Percentiles rank a stretch among this genome's conserved stretches.
Evolutionary conservation across 2,888 invertebrate genomes (phyloP).

Genomic region (Brassicogethes aeneus): DNA sequence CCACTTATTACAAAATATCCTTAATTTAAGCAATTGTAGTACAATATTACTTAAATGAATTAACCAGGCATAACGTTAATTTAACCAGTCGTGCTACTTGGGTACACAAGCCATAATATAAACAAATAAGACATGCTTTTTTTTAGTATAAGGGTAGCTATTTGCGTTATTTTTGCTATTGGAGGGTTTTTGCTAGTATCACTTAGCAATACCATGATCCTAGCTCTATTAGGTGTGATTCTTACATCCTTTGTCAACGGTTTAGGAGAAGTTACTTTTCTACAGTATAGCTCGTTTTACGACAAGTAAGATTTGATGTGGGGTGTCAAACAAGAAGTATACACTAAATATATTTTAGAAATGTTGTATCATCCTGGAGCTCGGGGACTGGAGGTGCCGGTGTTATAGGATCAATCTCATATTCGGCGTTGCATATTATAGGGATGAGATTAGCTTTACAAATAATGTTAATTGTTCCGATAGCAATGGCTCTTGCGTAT

Average conservation of each 20-base stretch:
- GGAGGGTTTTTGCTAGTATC: constrained; percentile 60
- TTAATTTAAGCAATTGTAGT: too few relatives aligned
- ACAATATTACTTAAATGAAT: too few relatives aligned
- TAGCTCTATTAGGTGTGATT: constrained; percentile 61
- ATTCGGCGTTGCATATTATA: constrained; percentile 56
- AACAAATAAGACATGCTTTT: too few relatives aligned
- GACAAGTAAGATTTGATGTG: constrained; percentile 48
- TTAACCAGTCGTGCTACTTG: too few relatives aligned
- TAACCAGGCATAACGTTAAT: too few relatives aligned
- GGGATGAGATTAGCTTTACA: constrained; percentile 55
- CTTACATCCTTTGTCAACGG: constrained; percentile 67
- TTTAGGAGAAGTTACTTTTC: constrained; percentile 69
- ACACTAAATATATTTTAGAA: too few relatives aligned
- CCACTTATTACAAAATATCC: too few relatives aligned
- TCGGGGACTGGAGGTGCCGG: constrained; percentile 83
- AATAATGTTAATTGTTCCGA: constrained; percentile 62
- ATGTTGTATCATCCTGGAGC: constrained; percentile 74
- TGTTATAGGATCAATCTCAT: constrained; percentile 66
- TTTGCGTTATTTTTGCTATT: constrained; percentile 49
- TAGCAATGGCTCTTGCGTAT: constrained; percentile 52
- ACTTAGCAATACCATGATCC: constrained; percentile 48
- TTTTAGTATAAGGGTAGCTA: constrained; percentile 50
- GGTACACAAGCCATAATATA: too few relatives aligned
- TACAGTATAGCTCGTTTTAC: constrained; percentile 63
- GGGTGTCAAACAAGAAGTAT: too few relatives aligned